Evolutionary conservation across 1,140 invertebrate genomes (phyloP), one percentile per base, ranked within the genome.

Genomic region (Bombus turneri): DNA sequence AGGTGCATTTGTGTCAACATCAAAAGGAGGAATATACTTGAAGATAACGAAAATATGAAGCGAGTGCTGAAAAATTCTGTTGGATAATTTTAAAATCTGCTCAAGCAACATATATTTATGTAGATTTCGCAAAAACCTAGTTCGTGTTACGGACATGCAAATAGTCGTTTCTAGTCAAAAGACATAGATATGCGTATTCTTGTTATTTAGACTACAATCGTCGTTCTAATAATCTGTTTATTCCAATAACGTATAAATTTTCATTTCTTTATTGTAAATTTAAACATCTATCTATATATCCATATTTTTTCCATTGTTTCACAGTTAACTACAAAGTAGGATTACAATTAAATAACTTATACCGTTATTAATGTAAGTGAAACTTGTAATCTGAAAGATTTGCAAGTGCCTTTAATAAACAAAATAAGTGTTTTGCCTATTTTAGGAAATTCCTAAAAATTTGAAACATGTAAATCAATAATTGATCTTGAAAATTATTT

Each of bases 101-200:
- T 41, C 39, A 15, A 72, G 9, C 37, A 28, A 28, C 10, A 2
- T 41, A 41, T 9, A 71, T 22, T n/a, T n/a, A n/a, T 62, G 3
- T 28, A 25, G n/a, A 62, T 62, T 62, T 62, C 12, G 25, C 12
- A n/a, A 62, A 62, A 62, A 62, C 0, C 12, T 62, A 62, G 3
- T n/a, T 62, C 1, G 12, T n/a, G 0, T 53, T 22, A n/a, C 59
- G 3, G 4, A n/a, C 1, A 12, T 13, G 12, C 0, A n/a, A 62
- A 62, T n/a, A 1, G 12, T 13, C 28, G 59, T n/a, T n/a, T 62
- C 59, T 62, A 62, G 59, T 62, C 28, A 62, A 62, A 62, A n/a
- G 12, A n/a, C 10, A n/a, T n/a, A 13, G 2, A 3, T n/a, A 12
- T 13, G 3, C 3, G 3, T n/a, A 28, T 1, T n/a, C 28, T 5